Evolutionary conservation across 2,113 vertebrate species (phyloP).

Genomic region (Globicephala melas): DNA sequence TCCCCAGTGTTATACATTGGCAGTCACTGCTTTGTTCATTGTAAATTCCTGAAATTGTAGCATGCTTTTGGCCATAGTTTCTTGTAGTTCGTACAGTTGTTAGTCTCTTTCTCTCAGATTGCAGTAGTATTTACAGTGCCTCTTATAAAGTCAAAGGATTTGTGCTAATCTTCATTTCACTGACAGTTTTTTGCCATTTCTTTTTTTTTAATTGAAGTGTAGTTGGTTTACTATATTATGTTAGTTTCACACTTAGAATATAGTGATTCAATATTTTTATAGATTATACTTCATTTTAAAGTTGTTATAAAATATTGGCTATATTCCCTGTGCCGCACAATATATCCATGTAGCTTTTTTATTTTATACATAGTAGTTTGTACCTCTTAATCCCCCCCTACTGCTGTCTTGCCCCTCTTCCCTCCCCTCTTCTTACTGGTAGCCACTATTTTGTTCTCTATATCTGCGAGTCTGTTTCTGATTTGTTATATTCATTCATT

Average conservation of each 20-base stretch:
- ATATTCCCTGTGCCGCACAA: not conserved
- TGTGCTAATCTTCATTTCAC: slow-evolving; percentile 2
- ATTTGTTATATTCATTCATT: not conserved
- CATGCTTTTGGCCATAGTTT: not conserved
- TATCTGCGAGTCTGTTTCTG: not conserved
- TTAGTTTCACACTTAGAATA: not conserved
- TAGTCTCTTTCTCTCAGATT: not conserved
- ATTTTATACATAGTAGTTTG: not conserved
- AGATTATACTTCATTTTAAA: not conserved
- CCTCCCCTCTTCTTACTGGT: not conserved
- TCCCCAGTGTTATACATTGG: not conserved
- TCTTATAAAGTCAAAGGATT: not conserved
- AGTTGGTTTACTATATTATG: not conserved
- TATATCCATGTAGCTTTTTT: not conserved
- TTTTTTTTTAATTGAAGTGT: not conserved
- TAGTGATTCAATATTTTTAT: not conserved
- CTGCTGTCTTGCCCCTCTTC: not conserved
- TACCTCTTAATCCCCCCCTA: not conserved
- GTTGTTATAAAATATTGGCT: not conserved
- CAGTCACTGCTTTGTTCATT: not conserved
- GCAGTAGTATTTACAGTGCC: not conserved
- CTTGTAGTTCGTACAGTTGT: not conserved
- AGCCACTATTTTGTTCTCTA: not conserved
- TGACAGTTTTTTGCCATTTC: not conserved
- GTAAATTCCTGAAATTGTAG: not conserved